Conservation (phyloP, 2,113 vertebrate species). For the Catharus bicknelli region DNA sequence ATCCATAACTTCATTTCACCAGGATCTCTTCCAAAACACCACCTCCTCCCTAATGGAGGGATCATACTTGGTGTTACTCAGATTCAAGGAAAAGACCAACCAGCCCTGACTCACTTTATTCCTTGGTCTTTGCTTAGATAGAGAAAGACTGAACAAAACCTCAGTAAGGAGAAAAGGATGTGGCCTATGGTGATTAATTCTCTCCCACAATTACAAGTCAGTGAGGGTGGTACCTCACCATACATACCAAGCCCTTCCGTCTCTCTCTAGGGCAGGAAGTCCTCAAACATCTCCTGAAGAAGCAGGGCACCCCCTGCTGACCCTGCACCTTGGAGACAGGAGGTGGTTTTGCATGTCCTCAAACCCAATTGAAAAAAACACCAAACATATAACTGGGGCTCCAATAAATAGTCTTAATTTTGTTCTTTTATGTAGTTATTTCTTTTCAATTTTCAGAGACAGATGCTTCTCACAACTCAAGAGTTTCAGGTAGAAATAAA, state of each 20-base stretch:
- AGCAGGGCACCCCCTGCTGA: conserved; percentile 57
- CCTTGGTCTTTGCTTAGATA: neutral
- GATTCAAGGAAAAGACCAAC: neutral
- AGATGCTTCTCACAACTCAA: neutral
- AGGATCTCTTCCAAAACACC: neutral
- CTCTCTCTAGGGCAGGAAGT: conserved; percentile 19
- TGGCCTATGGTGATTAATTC: conserved; percentile 17
- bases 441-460: neutral
- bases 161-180: conserved; percentile 1
- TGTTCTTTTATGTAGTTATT: neutral
- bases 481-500: neutral
- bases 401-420: neutral
- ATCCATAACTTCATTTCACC: neutral
- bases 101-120: conserved; percentile 42
- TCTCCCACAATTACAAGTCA: conserved; percentile 34
- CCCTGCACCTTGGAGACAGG: neutral
- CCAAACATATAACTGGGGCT: neutral
- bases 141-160: neutral
- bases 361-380: neutral
- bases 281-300: neutral
- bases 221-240: neutral
- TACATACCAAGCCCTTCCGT: neutral
- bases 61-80: neutral
- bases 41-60: neutral
- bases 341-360: accelerated